These are phyloP conservation scores for Teleopsis dalmanni DNA, from an alignment of 1,140 invertebrate species.

Conservation along the genomic window DNA sequence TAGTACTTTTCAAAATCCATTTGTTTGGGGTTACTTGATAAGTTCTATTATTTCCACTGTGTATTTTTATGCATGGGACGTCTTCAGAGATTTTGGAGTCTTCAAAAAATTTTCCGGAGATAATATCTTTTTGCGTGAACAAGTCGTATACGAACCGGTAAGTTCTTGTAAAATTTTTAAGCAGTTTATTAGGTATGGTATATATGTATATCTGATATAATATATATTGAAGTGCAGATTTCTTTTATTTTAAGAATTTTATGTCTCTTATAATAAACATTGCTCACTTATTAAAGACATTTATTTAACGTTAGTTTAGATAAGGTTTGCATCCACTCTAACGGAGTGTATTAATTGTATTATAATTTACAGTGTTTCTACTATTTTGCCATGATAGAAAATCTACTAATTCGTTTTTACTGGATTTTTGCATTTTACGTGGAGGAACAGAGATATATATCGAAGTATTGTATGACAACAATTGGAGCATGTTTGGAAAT, in stretches of 20 bases:
- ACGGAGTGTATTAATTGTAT: conserved; percentile 11
- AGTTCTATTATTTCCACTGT: conserved; percentile 67
- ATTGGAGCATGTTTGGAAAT: conserved; percentile 27
- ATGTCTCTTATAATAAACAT: too few relatives aligned
- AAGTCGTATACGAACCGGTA: conserved; percentile 61
- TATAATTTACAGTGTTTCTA: conserved; percentile 67
- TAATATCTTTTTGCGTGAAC: conserved; percentile 65
- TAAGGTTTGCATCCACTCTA: too few relatives aligned
- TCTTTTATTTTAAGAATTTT: too few relatives aligned
- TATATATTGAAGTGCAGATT: too few relatives aligned
- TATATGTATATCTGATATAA: too few relatives aligned
- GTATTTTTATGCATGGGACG: conserved; percentile 87
- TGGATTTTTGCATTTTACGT: conserved; percentile 83
- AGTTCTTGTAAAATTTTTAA: conserved; percentile 2
- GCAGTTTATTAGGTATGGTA: too few relatives aligned
- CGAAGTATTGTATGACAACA: conserved; percentile 23
- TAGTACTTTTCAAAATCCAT: conserved; percentile 61
- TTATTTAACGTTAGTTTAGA: too few relatives aligned
- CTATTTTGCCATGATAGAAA: conserved; percentile 94
- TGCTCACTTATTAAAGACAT: too few relatives aligned
- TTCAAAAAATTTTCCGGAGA: conserved; percentile 74
- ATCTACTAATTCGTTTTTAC: conserved; percentile 86
- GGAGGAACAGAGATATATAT: conserved; percentile 50
- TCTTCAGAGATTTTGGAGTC: conserved; percentile 95
- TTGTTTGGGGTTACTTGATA: conserved; percentile 68